These are phyloP conservation scores for Actinia tenebrosa DNA, from an alignment of 64 coral and sea anemone genomes.

Conservation along the genomic window DNA sequence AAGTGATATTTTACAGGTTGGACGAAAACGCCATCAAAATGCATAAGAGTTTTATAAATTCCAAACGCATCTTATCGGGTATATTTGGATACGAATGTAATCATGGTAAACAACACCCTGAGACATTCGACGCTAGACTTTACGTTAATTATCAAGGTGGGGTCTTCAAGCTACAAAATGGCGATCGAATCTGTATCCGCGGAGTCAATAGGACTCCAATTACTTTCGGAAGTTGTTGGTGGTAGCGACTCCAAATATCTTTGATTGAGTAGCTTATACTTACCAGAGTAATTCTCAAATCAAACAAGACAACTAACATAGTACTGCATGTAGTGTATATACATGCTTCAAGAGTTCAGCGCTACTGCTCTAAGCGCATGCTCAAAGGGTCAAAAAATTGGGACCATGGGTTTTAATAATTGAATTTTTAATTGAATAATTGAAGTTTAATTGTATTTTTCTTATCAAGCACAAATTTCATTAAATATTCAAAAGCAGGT, in stretches of 20 bases:
- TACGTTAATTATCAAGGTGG: constrained; percentile 70
- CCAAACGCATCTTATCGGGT: constrained; percentile 32
- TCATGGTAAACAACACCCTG: not conserved
- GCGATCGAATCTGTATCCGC: constrained; percentile 30
- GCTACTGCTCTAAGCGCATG: too few species aligned
- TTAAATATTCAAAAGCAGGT: too few species aligned
- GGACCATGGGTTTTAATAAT: too few species aligned
- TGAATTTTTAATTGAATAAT: too few species aligned
- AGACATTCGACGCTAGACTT: constrained; percentile 36
- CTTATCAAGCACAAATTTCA: too few species aligned
- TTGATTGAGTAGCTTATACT: too few species aligned
- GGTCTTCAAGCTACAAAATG: constrained; percentile 33
- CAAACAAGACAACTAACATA: too few species aligned
- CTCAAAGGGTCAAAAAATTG: too few species aligned
- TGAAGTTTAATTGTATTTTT: too few species aligned
- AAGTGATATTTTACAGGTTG: not conserved
- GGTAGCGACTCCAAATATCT: not conserved
- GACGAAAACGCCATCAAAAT: not conserved
- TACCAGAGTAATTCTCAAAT: too few species aligned
- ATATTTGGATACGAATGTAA: not conserved
- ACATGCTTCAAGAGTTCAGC: too few species aligned
- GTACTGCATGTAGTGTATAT: too few species aligned
- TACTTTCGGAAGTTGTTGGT: constrained; percentile 53
- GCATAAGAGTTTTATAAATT: constrained; percentile 51
- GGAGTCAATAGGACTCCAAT: not conserved